Evolutionary conservation across 1,140 invertebrate species (phyloP).

Genomic region (Globodera rostochiensis): DNA sequence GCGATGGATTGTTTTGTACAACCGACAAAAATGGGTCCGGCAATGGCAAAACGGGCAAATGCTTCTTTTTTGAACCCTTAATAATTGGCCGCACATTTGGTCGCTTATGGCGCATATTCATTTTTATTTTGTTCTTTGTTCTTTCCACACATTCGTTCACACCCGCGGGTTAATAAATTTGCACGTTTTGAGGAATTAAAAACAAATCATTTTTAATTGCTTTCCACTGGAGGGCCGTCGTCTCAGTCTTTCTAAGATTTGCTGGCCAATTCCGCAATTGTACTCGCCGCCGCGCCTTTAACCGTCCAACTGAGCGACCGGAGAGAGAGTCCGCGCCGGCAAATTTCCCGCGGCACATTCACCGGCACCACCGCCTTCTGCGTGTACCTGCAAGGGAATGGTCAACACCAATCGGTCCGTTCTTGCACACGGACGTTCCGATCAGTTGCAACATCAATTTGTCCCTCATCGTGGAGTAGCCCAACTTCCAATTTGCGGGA

Average conservation of each 20-base stretch:
- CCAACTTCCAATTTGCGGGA: conserved; percentile 50
- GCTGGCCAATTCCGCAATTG: conserved; percentile 41
- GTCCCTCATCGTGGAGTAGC: conserved; percentile 55
- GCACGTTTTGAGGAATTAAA: no score
- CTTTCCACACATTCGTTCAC: not conserved
- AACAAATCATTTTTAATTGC: not conserved
- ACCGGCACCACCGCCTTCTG: conserved; percentile 48
- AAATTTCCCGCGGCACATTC: conserved; percentile 48
- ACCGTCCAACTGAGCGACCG: conserved; percentile 48
- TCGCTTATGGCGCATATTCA: not conserved
- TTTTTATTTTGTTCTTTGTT: conserved; percentile 20
- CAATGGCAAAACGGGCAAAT: not conserved
- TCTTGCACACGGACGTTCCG: conserved; percentile 21
- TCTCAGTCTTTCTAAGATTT: conserved; percentile 12
- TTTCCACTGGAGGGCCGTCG: not conserved
- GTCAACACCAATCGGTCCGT: not conserved
- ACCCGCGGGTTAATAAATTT: not conserved
- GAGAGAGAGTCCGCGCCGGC: conserved; percentile 50
- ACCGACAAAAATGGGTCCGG: not conserved
- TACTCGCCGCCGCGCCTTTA: conserved; percentile 43
- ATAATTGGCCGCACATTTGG: not conserved
- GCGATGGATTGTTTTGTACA: not conserved
- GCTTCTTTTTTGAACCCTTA: not conserved
- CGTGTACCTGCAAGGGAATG: conserved; percentile 35
- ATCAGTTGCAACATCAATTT: conserved; percentile 54